Evolutionary conservation across 2,888 invertebrate species (phyloP).

Genomic region (Philereme vetulata): DNA sequence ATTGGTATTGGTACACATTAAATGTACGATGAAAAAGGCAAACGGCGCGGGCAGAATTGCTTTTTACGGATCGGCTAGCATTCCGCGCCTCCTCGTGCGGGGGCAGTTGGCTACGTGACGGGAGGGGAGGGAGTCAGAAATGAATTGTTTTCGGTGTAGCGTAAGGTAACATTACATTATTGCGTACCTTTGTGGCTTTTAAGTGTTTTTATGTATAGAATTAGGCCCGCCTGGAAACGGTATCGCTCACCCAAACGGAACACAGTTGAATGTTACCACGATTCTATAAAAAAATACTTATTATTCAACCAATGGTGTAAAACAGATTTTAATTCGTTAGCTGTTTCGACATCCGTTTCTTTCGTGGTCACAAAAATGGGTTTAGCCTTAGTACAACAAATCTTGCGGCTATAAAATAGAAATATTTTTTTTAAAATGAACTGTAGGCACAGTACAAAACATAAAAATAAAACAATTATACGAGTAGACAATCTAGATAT

Average conservation of each 20-base stretch:
- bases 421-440: no score
- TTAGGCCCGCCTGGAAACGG: slow-evolving; percentile 42
- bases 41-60: slow-evolving; percentile 77
- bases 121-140: slow-evolving; percentile 52
- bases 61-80: slow-evolving; percentile 78
- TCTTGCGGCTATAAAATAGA: slow-evolving; percentile 25
- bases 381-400: slow-evolving; percentile 33
- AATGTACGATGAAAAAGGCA: slow-evolving; percentile 77
- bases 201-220: slow-evolving; percentile 63
- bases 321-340: slow-evolving; percentile 25
- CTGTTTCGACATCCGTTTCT: slow-evolving; percentile 47
- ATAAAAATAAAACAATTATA: no score
- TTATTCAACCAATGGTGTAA: slow-evolving; percentile 24
- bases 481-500: no score
- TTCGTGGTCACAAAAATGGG: slow-evolving; percentile 37
- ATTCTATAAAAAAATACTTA: slow-evolving; percentile 40
- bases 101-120: slow-evolving; percentile 47
- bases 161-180: slow-evolving; percentile 71
- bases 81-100: slow-evolving; percentile 59
- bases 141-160: slow-evolving; percentile 76
- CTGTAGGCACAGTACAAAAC: no score
- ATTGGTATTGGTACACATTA: slow-evolving; percentile 70
- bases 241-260: slow-evolving; percentile 34
- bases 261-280: slow-evolving; percentile 21
- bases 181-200: slow-evolving; percentile 71